Percentiles rank a stretch among this genome's conserved stretches.
Conservation (phyloP, 1,140 invertebrate species). For the Lethocerus indicus region DNA sequence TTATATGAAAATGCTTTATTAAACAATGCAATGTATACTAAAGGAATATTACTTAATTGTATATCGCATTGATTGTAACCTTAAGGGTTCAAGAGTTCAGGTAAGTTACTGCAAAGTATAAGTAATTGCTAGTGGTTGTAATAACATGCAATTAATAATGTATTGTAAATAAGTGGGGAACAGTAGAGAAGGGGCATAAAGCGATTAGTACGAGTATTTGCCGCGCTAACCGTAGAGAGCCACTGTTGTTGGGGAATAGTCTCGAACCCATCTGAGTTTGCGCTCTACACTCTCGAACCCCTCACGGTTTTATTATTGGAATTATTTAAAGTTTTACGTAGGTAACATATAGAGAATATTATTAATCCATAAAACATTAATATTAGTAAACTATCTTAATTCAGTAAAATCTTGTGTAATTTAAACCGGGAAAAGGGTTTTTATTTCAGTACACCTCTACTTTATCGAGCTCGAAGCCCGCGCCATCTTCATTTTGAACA, state of each 20-base stretch:
- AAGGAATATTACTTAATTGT: not conserved
- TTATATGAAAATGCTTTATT: too few relatives aligned
- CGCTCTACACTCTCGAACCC: not conserved
- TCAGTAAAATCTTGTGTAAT: too few relatives aligned
- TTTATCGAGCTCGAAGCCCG: constrained; percentile 41
- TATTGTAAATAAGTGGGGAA: not conserved
- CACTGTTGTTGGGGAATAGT: not conserved
- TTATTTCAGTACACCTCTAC: too few relatives aligned
- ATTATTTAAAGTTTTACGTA: not conserved
- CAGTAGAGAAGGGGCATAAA: not conserved
- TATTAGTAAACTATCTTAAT: too few relatives aligned
- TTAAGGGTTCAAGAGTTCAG: too few relatives aligned
- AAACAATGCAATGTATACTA: too few relatives aligned
- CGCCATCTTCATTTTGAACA: constrained; percentile 73
- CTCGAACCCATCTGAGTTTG: not conserved
- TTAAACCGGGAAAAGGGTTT: too few relatives aligned
- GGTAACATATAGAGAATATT: not conserved
- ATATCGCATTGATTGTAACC: too few relatives aligned
- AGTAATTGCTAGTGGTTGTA: too few relatives aligned
- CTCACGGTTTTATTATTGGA: constrained; percentile 1
- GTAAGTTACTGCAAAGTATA: too few relatives aligned
- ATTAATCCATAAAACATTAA: not conserved
- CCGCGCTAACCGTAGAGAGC: not conserved
- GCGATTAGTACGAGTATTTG: not conserved
- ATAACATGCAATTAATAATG: too few relatives aligned